These are phyloP conservation scores for Struthidea cinerea DNA, from an alignment of 2,113 vertebrate species.

Conservation along the genomic window DNA sequence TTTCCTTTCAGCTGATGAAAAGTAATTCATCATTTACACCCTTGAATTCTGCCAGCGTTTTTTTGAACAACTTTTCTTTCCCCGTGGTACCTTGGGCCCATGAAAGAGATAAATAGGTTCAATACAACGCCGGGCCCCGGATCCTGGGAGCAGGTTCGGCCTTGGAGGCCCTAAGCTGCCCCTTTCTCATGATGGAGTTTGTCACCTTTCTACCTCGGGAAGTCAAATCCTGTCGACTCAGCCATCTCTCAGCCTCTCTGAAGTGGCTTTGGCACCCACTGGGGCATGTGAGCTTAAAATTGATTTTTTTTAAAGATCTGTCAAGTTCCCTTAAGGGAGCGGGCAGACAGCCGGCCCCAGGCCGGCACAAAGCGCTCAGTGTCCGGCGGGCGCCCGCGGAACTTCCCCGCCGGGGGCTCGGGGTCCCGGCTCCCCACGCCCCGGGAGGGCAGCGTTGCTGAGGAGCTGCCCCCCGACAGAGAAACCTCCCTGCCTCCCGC, in stretches of 20 bases:
- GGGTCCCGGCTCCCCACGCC: constrained; percentile 72
- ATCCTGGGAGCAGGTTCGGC: constrained; percentile 88
- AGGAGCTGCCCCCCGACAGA: constrained; percentile 69
- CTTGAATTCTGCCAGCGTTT: constrained; percentile 95
- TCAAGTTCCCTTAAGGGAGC: constrained; percentile 91
- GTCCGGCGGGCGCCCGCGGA: constrained; percentile 86
- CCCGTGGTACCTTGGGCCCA: constrained; percentile 84
- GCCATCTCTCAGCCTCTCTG: constrained; percentile 90
- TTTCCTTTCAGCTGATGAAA: constrained; percentile 99
- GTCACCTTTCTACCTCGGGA: constrained; percentile 98
- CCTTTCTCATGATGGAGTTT: constrained; percentile 94
- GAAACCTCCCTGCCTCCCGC: constrained; percentile 61
- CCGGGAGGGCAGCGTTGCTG: constrained; percentile 75
- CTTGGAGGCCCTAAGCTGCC: constrained; percentile 81
- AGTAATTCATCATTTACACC: constrained; percentile 99
- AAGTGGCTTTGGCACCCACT: constrained; percentile 95
- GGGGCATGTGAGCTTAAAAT: constrained; percentile 95
- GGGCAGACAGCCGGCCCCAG: constrained; percentile 81
- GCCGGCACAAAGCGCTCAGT: constrained; percentile 79
- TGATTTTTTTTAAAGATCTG: constrained; percentile 90
- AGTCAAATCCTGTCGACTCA: constrained; percentile 94
- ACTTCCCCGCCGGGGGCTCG: constrained; percentile 71
- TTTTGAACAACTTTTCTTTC: constrained; percentile 85
- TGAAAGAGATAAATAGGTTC: constrained; percentile 97
- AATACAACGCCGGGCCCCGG: constrained; percentile 81